A percentile compares a stretch with the other conserved stretches of the same genome.
phyloP scores from a whole-genome alignment of 2,888 invertebrate genomes.

The Phorcus lineatus region DNA sequence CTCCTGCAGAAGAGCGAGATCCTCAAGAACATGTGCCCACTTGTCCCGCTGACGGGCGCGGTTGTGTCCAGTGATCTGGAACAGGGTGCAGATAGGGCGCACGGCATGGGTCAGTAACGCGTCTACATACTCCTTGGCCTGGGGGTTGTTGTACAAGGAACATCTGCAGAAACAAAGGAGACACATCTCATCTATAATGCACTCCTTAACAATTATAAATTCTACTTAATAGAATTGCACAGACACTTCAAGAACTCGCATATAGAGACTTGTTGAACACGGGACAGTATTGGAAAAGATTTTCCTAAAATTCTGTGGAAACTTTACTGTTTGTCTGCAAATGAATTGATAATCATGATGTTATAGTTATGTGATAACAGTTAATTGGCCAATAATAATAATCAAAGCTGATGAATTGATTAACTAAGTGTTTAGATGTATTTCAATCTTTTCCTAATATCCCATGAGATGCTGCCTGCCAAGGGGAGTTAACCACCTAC shows the following conservation, averaged over 20 bases:
- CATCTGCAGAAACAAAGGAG: conserved; percentile 51
- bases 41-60: conserved; percentile 96
- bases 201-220: background rate
- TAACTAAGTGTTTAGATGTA: no score
- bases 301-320: background rate
- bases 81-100: conserved; percentile 88
- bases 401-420: no score
- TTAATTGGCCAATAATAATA: no score
- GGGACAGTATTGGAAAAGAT: background rate
- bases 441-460: no score
- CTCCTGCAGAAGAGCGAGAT: conserved; percentile 92
- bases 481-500: conserved; percentile 50
- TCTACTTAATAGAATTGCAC: no score
- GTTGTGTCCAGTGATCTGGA: conserved; percentile 92
- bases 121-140: conserved; percentile 91
- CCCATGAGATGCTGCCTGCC: background rate
- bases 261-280: no score
- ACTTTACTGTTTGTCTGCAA: background rate
- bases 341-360: no score
- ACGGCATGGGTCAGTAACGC: conserved; percentile 91
- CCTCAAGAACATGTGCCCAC: conserved; percentile 90
- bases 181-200: background rate
- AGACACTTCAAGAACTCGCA: no score
- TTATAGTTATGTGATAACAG: no score
- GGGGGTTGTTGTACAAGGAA: conserved; percentile 80